Base-by-base conservation (phyloP, 1,140 invertebrate genomes). In the Calliopsis andreniformis region DNA sequence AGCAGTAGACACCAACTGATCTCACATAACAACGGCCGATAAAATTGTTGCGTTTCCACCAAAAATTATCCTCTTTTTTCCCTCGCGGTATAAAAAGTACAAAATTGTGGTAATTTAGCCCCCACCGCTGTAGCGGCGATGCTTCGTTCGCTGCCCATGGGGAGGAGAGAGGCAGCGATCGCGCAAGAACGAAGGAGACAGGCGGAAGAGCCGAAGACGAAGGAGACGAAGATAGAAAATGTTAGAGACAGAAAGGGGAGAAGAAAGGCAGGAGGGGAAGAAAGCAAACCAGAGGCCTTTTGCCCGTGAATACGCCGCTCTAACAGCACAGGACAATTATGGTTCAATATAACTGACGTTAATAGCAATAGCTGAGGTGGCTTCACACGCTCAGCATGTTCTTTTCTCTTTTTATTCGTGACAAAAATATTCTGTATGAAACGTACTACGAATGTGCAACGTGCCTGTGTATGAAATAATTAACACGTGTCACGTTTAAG, bases 41-140 rank as follows among this genome's bases (percentile, higher is more conserved):
- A 90, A 91, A 91, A 91, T 91, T 91, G 88, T 90, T 91, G 89
- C 88, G 89, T 91, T 91, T 91, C 89, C 87, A 91, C 89, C 89
- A 90, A 91, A 91, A 91, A 90, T 91, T 89, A 91, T 90, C 88
- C 85, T 88, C 89, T 86, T 87, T 85, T 89, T 85, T 82, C 83
- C 83, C 78, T 84, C 79, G 78, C 84, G 82, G 85, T 85, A 87
- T 84, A 89, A 89, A 90, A 90, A 91, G 88, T 89, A 89, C 87
- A 88, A 91, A 91, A 90, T 89, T 89, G 89, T 90, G 88, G 89
- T 89, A 91, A 91, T 91, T 90, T 91, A 87, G 84, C 73, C 85
- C 88, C 88, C 89, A 87, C 87, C 87, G 78, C 66, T 32, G 66
- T 56, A 45, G 66, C 58, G 53, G 73, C 80, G 81, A 72, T 80